phyloP scores from a whole-genome alignment of 2,113 vertebrate genomes.

The Corythornis madagascariensis region DNA sequence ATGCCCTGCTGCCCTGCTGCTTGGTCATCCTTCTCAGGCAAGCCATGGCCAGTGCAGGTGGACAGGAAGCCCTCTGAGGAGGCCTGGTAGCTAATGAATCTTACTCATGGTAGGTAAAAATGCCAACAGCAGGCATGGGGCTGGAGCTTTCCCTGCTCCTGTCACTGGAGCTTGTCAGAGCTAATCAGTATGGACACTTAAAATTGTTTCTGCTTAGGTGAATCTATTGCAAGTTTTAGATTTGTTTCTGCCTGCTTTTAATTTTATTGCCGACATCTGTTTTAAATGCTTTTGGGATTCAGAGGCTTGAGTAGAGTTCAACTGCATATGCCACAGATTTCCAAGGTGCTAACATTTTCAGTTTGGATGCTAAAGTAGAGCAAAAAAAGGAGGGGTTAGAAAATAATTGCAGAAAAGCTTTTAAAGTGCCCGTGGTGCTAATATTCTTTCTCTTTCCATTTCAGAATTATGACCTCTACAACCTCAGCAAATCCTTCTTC shows the following conservation, averaged over 20 bases:
- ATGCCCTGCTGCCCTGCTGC: background rate
- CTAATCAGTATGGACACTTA: constrained; percentile 29
- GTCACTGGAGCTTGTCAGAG: constrained; percentile 14
- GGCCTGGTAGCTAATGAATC: background rate
- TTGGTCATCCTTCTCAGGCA: background rate
- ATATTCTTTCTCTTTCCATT: constrained; percentile 64
- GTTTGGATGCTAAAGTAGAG: background rate
- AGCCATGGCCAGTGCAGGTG: background rate
- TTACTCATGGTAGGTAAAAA: background rate
- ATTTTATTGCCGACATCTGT: constrained; percentile 58
- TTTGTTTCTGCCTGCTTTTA: constrained; percentile 38
- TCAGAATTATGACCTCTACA: constrained; percentile 83
- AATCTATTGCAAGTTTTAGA: constrained; percentile 44
- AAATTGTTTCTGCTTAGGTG: constrained; percentile 62
- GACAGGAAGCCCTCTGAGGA: background rate
- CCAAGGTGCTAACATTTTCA: background rate
- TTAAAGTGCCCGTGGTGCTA: background rate
- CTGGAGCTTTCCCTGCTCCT: background rate
- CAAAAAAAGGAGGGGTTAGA: background rate
- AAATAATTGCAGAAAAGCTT: background rate
- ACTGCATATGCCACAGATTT: background rate
- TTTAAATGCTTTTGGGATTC: constrained; percentile 48
- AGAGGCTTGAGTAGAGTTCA: constrained; percentile 25
- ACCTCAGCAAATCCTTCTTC: constrained; percentile 80
- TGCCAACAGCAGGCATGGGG: background rate